Evolutionary conservation across 2,797 vertebrate genomes (phyloP).

Genomic region (Gymnothorax reevesii): DNA sequence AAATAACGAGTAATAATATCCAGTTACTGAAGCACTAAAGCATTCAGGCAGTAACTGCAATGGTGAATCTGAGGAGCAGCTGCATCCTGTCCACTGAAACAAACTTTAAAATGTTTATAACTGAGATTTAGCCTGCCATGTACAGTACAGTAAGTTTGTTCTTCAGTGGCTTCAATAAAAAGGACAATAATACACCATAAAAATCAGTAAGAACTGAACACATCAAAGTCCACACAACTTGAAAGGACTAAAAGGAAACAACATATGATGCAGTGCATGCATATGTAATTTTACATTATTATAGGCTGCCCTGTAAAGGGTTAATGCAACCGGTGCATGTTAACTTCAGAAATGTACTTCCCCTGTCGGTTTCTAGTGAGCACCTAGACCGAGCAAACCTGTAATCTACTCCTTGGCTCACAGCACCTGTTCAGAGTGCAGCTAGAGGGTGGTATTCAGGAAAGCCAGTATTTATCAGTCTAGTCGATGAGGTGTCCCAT

Average conservation of each 20-base stretch:
- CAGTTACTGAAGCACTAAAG: conserved; percentile 14
- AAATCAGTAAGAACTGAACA: conserved; percentile 16
- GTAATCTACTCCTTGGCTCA: conserved; percentile 23
- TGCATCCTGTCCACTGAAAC: conserved; percentile 21
- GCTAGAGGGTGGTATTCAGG: conserved; percentile 25
- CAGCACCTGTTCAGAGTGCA: conserved; percentile 32
- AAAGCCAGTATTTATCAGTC: conserved; percentile 27
- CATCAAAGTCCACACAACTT: conserved; percentile 21
- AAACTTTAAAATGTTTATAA: conserved; percentile 32
- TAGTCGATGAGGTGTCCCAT: conserved; percentile 27
- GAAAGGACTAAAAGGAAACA: conserved; percentile 18
- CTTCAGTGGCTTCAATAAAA: conserved; percentile 12
- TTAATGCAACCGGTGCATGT: not conserved
- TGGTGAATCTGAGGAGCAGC: conserved; percentile 22
- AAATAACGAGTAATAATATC: not conserved
- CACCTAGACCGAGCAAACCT: conserved; percentile 12
- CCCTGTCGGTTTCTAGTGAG: conserved; percentile 9
- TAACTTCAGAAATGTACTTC: conserved; percentile 23
- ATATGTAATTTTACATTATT: not conserved
- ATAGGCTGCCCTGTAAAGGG: conserved; percentile 3
- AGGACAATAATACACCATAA: conserved; percentile 17
- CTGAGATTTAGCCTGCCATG: conserved; percentile 9
- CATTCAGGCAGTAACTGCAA: conserved; percentile 29
- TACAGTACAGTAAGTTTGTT: conserved; percentile 7
- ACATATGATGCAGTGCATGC: conserved; percentile 5